A percentile compares a stretch with the other conserved stretches of the same genome.
phyloP scores from a whole-genome alignment of 2,113 vertebrate species.

The Pelvicachromis taeniatus region DNA sequence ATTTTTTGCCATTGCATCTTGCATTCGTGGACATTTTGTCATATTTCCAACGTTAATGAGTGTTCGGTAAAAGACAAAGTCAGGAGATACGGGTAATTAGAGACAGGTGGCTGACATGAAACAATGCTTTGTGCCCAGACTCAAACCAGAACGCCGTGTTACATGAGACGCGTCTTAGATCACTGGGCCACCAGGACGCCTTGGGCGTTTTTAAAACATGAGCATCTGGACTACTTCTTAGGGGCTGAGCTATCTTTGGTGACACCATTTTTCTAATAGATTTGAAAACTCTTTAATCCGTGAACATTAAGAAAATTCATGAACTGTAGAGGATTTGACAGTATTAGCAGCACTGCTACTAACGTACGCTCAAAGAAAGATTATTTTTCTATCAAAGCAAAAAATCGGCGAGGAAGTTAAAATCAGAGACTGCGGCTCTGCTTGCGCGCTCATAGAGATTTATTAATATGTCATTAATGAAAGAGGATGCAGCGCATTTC shows the following conservation, averaged over 20 bases:
- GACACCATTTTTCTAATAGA: slow-evolving; percentile 42
- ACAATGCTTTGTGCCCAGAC: not conserved
- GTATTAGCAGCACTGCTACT: not conserved
- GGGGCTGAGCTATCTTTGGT: slow-evolving; percentile 43
- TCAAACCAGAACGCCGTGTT: not conserved
- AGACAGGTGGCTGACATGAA: not conserved
- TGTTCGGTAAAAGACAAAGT: not conserved
- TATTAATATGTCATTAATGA: not conserved
- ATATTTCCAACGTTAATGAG: not conserved
- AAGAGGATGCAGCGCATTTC: not conserved
- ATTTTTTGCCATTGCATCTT: not conserved
- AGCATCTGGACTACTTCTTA: slow-evolving; percentile 48
- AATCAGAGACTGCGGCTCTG: not conserved
- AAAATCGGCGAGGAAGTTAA: not conserved
- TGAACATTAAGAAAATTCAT: slow-evolving; percentile 9
- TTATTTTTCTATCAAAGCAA: not conserved
- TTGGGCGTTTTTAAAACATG: slow-evolving; percentile 32
- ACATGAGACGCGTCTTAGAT: not conserved
- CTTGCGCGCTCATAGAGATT: not conserved
- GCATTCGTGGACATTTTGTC: not conserved
- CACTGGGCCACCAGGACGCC: not conserved
- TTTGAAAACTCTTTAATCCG: slow-evolving; percentile 34
- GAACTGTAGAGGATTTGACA: slow-evolving; percentile 16
- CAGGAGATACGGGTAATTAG: not conserved
- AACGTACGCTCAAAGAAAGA: not conserved